Evolutionary conservation across 92 coral and sea anemone genomes (phyloP), one percentile per base, ranked within the genome.

Genomic region (Plumapathes pennacea): DNA sequence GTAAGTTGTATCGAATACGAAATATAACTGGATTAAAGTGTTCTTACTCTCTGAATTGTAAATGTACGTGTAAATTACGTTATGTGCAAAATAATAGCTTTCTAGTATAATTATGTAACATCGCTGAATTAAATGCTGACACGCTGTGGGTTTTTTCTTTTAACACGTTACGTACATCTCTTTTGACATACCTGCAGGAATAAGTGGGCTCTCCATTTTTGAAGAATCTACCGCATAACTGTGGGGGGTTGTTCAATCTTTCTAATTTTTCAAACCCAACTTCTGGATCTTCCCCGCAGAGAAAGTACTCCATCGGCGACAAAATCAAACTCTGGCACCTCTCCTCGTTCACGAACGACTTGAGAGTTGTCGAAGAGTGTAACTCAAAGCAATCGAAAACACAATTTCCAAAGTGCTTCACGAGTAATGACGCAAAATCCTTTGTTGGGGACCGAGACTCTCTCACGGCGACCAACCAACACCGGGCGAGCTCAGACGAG

Each of bases 191-290:
- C 98, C 98, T 92, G 87, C 98, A 92, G 0, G 96, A 88, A 45
- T 89, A 92, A 24, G 98, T 92, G 13, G 98, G 98, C 39, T 92
- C 98, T 0, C 96, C 92, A 56, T 47, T 76, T 63, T 88, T 92
- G 32, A 92, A 92, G 54, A 84, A 77, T 54, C 57, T 88, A 3
- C 96, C 98, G 31, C 98, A 92, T 18, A 92, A 48, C 23, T 85
- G 96, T 0, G 98, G 82, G 1, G 98, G 96, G 10, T 72, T 77
- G 38, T 88, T 92, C 50, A 63, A 50, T 9, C 58, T 70, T 4
- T 67, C 73, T 42, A 92, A 41, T 69, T 81, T 88, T 41, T 64
- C 57, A 42, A 78, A 67, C 19, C 94, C 98, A 4, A 43, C 15
- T 15, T 25, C 19, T 7, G 98, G 98, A 25, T 92, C 94, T 40